These are phyloP conservation scores for Varanus komodoensis DNA, from an alignment of 2,113 vertebrate genomes.

Conservation along the genomic window DNA sequence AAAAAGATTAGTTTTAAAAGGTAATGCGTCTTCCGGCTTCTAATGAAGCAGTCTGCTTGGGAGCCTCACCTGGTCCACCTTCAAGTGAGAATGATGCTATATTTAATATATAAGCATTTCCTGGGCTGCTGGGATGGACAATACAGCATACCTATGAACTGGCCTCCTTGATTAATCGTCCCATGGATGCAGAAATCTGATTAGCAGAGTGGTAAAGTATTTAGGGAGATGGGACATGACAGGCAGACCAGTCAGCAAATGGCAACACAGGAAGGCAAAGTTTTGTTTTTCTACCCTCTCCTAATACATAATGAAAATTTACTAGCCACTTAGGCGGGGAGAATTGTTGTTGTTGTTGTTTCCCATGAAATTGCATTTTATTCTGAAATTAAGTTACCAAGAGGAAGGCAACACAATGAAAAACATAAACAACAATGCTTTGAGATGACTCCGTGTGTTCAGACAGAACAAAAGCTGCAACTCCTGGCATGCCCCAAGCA, in stretches of 20 bases:
- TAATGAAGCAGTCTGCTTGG: conserved; percentile 1
- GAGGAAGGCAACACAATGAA: no score
- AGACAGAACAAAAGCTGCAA: no score
- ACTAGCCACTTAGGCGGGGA: not conserved
- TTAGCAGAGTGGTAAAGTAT: not conserved
- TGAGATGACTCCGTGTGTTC: no score
- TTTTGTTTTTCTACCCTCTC: not conserved
- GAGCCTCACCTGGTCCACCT: not conserved
- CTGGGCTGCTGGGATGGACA: not conserved
- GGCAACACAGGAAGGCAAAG: not conserved
- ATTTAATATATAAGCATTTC: not conserved
- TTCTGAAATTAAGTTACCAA: no score
- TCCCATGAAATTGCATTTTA: no score
- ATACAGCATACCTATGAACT: not conserved
- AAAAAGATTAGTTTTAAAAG: conserved; percentile 12
- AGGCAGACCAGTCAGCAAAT: not conserved
- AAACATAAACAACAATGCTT: no score
- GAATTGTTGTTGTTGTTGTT: no score
- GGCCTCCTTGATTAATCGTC: conserved; percentile 25
- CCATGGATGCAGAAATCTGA: conserved; percentile 23
- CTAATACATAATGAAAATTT: not conserved
- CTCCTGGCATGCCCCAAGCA: no score
- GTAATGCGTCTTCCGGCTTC: conserved; percentile 48
- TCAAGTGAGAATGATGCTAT: not conserved
- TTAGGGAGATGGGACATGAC: not conserved